Evolutionary conservation across 2,113 vertebrate genomes (phyloP).

Genomic region (Nesospiza acunhae): DNA sequence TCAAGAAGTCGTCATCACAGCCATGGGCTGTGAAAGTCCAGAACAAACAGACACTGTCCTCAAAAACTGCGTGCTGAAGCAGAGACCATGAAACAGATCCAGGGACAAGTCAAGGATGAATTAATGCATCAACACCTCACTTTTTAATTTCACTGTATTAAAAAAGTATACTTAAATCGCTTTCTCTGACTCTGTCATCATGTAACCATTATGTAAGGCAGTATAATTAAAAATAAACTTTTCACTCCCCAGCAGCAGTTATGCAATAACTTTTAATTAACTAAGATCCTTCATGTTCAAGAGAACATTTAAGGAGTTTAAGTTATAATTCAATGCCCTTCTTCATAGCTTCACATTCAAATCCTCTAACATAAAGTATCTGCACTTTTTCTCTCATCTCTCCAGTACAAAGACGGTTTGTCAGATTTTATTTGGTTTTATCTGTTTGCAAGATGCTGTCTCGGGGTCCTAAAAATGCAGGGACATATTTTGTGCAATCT

Average conservation of each 20-base stretch:
- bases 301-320: slow-evolving; percentile 28
- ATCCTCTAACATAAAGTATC: background rate
- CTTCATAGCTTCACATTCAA: background rate
- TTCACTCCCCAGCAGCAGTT: slow-evolving; percentile 51
- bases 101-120: background rate
- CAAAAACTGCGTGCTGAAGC: background rate
- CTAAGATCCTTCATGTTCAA: slow-evolving; percentile 7
- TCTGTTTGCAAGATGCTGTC: slow-evolving; percentile 50
- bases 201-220: slow-evolving; percentile 37
- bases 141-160: slow-evolving; percentile 20
- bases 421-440: slow-evolving; percentile 64
- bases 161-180: slow-evolving; percentile 5
- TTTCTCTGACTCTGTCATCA: background rate
- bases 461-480: slow-evolving; percentile 13
- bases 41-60: background rate
- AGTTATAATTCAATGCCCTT: background rate
- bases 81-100: background rate
- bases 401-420: slow-evolving; percentile 15
- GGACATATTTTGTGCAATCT: slow-evolving; percentile 60
- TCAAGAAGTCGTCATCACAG: background rate
- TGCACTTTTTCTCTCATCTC: slow-evolving; percentile 20
- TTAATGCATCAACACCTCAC: background rate
- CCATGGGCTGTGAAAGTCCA: background rate
- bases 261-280: slow-evolving; percentile 57
- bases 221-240: slow-evolving; percentile 59